Base-by-base conservation (phyloP, 1,140 invertebrate genomes). In the Eumeta japonica region DNA sequence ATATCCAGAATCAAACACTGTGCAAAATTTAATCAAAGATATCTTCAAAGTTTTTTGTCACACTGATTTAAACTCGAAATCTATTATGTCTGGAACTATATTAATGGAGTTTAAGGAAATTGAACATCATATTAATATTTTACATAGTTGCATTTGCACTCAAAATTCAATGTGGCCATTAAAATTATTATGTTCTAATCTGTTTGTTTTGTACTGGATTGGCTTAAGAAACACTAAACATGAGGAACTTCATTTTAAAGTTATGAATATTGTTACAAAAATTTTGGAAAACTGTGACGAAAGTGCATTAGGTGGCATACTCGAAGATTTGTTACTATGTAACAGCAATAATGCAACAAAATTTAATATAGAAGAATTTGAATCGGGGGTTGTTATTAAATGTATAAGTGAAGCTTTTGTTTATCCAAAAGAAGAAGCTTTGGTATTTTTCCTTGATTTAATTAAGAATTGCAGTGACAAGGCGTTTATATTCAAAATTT, bases 21-120 rank as follows among this genome's bases (percentile, higher is more conserved):
- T 78, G 28, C 62, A 62, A 42, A 55, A 73, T 37, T 46, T 83
- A 37, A 46, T 75, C 5, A 53, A 62, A 10, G 58, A 78, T 19
- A 61, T 76, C 28, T 60, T 71, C 12, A 62, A 76, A 13, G 52
- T 75, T 18, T 58, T 79, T 39, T 39, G 58, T 36, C 55, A 56
- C 48, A 49, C 62, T 16, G 16, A 45, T 18, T 31, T 71, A 7
- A 37, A 46, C 29, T 32, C 33, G 18, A 49, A 48, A 46, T 35
- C 42, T n/a, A 41, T 43, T 37, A 45, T 66, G 48, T 57, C 60
- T 42, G 59, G 61, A 28, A 63, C 73, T 49, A 51, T 75, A 38
- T 41, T 66, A 40, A 28, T 74, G 38, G 53, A 61, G 14, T 43
- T 67, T n/a, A 58, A 67, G 45, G 67, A 75, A 52, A 48, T 79